phyloP scores from a whole-genome alignment of 2,113 vertebrate species.

The Anarrhichthys ocellatus region DNA sequence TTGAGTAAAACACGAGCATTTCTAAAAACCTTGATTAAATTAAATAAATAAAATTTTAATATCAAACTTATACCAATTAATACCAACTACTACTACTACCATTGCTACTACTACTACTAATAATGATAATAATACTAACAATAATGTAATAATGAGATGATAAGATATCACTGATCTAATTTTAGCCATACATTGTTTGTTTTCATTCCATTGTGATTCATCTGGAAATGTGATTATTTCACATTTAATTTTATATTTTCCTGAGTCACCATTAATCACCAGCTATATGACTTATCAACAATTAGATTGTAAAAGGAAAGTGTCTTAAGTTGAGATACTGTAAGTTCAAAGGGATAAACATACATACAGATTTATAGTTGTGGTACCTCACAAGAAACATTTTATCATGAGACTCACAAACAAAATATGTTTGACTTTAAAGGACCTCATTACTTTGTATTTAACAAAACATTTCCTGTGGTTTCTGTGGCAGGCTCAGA shows the following conservation, averaged over 20 bases:
- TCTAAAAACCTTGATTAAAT: neutral
- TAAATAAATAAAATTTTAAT: neutral
- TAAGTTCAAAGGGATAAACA: neutral
- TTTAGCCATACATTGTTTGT: neutral
- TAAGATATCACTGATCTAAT: neutral
- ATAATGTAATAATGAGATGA: neutral
- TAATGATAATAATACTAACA: neutral
- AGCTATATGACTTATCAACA: neutral
- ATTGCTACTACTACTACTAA: neutral
- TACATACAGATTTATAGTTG: neutral
- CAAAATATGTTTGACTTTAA: neutral
- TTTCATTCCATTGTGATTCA: neutral
- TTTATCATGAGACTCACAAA: conserved; percentile 13
- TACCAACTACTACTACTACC: neutral
- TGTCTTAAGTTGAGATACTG: neutral
- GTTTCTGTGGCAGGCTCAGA: conserved; percentile 12
- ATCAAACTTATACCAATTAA: neutral
- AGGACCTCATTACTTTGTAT: conserved; percentile 15
- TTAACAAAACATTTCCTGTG: conserved; percentile 22
- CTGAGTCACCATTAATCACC: neutral
- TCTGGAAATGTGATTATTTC: neutral
- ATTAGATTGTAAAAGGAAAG: neutral
- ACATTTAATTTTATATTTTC: no score
- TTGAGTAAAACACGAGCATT: neutral
- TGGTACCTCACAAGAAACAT: conserved; percentile 5